phyloP scores from a whole-genome alignment of 2,113 vertebrate species.

The Pelodiscus sinensis region DNA sequence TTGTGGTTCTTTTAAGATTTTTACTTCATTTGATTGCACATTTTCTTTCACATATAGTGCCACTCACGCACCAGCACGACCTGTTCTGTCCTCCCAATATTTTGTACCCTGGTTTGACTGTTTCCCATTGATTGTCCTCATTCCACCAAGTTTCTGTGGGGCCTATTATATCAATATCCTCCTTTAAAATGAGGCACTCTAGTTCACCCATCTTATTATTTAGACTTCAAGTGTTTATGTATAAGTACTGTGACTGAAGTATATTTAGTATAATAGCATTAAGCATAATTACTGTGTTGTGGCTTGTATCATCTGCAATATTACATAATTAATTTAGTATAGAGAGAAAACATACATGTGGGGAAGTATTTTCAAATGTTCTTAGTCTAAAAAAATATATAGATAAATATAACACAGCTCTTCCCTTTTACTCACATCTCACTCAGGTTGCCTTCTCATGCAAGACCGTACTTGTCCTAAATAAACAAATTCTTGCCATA shows the following conservation, averaged over 20 bases:
- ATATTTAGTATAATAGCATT: neutral
- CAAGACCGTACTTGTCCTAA: neutral
- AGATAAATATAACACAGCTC: slow-evolving; percentile 5
- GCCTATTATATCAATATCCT: too few species aligned
- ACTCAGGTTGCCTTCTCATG: neutral
- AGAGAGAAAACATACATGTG: neutral
- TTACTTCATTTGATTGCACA: too few species aligned
- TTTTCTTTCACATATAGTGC: too few species aligned
- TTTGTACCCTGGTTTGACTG: too few species aligned
- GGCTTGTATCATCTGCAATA: neutral
- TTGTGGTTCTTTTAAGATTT: too few species aligned
- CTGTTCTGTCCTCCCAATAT: too few species aligned
- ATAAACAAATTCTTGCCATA: slow-evolving; percentile 32
- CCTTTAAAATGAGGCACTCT: too few species aligned
- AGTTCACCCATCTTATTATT: too few species aligned
- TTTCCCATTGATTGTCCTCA: too few species aligned
- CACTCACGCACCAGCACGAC: too few species aligned
- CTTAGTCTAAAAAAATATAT: slow-evolving; percentile 4
- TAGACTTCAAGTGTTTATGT: too few species aligned
- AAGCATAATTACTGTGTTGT: neutral
- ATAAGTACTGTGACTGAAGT: neutral
- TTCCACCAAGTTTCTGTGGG: too few species aligned
- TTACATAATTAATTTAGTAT: neutral
- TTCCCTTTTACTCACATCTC: neutral
- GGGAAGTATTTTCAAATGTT: slow-evolving; percentile 3